Evolutionary conservation across 2,888 invertebrate genomes (phyloP).

Genomic region (Latrodectus hesperus): DNA sequence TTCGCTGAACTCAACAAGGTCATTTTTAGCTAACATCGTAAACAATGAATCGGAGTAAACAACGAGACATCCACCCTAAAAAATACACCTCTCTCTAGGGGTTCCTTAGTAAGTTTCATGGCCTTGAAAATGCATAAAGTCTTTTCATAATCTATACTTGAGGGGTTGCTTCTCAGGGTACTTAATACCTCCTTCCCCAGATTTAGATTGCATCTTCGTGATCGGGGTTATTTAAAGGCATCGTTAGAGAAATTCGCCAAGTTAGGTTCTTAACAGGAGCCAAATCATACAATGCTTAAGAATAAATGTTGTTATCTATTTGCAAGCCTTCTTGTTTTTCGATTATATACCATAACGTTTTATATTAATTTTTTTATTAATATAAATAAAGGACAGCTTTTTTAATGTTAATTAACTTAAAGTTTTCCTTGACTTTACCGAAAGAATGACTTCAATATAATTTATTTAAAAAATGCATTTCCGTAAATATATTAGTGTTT

Average conservation of each 20-base stretch:
- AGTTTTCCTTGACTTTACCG: too few relatives aligned
- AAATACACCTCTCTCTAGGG: slow-evolving; percentile 46
- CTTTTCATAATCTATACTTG: slow-evolving; percentile 51
- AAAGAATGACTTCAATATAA: too few relatives aligned
- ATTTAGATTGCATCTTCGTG: slow-evolving; percentile 49
- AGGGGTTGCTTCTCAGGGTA: slow-evolving; percentile 63
- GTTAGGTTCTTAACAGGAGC: not conserved
- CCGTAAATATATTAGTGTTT: too few relatives aligned
- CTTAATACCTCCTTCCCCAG: slow-evolving; percentile 65
- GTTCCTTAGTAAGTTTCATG: slow-evolving; percentile 14
- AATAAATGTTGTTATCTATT: too few relatives aligned
- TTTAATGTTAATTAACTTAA: too few relatives aligned
- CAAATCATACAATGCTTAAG: too few relatives aligned
- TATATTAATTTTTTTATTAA: too few relatives aligned
- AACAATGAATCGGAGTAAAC: slow-evolving; percentile 61
- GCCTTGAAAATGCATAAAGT: slow-evolving; percentile 57
- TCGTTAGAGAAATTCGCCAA: slow-evolving; percentile 21
- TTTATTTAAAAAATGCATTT: too few relatives aligned
- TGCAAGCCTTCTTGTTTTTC: too few relatives aligned
- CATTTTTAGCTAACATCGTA: slow-evolving; percentile 49
- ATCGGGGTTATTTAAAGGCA: slow-evolving; percentile 21
- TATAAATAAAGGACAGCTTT: too few relatives aligned
- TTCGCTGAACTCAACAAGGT: slow-evolving; percentile 63
- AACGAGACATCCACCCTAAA: slow-evolving; percentile 60
- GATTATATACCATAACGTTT: too few relatives aligned